phyloP scores from a whole-genome alignment of 1,140 invertebrate genomes.

The Rhagoletis zephyria region DNA sequence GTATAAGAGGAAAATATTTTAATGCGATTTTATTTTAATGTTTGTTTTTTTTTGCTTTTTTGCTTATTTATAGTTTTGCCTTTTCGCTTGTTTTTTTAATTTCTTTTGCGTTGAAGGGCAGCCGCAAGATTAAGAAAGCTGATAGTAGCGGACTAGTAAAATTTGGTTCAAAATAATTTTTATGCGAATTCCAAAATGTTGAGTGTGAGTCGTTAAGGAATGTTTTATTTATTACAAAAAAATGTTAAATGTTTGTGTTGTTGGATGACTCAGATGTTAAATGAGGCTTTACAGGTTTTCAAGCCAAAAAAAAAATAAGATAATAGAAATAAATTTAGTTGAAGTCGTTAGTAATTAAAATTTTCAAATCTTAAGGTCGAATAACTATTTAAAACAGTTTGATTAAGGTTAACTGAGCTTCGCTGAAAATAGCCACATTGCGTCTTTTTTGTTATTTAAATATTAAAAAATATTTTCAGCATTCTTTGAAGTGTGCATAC shows the following conservation, averaged over 20 bases:
- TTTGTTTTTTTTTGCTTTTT: background rate
- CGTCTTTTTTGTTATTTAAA: too few species aligned
- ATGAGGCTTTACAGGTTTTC: background rate
- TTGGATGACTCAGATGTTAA: background rate
- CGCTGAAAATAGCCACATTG: too few species aligned
- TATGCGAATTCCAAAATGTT: constrained; percentile 43
- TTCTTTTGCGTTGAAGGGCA: constrained; percentile 15
- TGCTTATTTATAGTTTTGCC: background rate
- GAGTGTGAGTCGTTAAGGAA: constrained; percentile 7
- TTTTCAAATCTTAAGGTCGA: too few species aligned
- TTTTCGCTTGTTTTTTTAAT: background rate
- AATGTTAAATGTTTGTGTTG: background rate
- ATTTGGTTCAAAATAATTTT: constrained; percentile 12
- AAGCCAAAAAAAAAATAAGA: background rate
- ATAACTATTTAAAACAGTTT: too few species aligned
- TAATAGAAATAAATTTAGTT: too few species aligned
- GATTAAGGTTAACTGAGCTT: too few species aligned
- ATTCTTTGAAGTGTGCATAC: too few species aligned
- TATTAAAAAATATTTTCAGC: too few species aligned
- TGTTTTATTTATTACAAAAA: background rate
- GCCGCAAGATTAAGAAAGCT: constrained; percentile 13
- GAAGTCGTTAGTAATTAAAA: too few species aligned
- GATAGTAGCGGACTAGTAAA: constrained; percentile 30
- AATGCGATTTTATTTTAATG: constrained; percentile 11
- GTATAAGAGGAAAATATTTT: constrained; percentile 39